Percentiles rank a stretch among this genome's conserved stretches.
These are phyloP conservation scores for Mus pahari DNA, from an alignment of 2,113 vertebrate species.

Conservation along the genomic window DNA sequence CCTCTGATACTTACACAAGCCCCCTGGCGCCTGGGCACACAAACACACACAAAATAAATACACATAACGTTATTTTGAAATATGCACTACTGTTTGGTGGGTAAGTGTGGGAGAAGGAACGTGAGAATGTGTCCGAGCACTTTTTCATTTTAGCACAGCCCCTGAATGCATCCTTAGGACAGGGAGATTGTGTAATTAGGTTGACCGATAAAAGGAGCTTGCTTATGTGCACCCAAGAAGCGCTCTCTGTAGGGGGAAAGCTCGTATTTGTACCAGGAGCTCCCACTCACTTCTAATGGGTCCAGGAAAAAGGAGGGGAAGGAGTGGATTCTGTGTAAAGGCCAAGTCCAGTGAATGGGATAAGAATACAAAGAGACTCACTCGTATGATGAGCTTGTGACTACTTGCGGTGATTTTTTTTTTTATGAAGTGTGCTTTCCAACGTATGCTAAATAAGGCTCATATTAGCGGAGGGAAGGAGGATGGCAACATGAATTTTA, in stretches of 20 bases:
- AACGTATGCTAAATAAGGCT: background rate
- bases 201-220: background rate
- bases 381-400: background rate
- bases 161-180: background rate
- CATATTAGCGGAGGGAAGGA: background rate
- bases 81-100: background rate
- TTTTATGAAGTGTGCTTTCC: background rate
- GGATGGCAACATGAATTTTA: constrained; percentile 34
- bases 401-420: background rate
- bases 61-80: background rate
- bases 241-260: background rate
- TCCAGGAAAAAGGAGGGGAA: too few relatives aligned
- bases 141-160: background rate
- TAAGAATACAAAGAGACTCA: background rate
- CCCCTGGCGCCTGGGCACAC: background rate
- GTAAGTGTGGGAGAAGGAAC: background rate
- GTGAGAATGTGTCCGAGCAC: background rate
- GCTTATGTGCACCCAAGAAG: background rate
- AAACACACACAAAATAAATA: background rate
- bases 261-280: background rate
- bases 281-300: background rate
- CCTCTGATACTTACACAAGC: background rate
- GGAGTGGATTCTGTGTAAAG: background rate
- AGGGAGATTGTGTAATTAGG: background rate
- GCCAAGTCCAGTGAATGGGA: background rate